These are phyloP conservation scores for Nymphalis c-album DNA, from an alignment of 2,888 invertebrate species.

Conservation along the genomic window DNA sequence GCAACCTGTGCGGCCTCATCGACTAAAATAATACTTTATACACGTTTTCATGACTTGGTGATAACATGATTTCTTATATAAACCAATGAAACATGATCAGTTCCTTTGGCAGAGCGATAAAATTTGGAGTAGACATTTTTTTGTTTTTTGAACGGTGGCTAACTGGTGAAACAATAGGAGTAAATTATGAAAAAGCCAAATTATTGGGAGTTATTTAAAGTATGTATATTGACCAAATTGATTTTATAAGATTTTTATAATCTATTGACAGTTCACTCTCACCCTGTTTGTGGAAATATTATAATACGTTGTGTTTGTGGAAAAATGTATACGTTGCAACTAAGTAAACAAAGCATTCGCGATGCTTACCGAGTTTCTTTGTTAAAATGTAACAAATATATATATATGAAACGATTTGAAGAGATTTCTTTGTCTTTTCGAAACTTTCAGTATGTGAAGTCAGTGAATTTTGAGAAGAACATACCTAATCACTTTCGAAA, in stretches of 20 bases:
- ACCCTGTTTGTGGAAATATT: neutral
- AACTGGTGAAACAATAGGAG: too few species aligned
- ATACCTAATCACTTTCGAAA: conserved; percentile 21
- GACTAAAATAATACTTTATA: conserved; percentile 63
- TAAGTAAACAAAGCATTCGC: conserved; percentile 32
- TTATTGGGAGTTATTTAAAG: neutral
- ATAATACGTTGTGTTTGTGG: conserved; percentile 18
- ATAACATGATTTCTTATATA: conserved; percentile 15
- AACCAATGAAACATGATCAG: neutral
- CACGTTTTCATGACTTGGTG: conserved; percentile 47
- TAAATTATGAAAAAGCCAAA: too few species aligned
- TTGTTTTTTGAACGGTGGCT: too few species aligned
- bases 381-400: conserved; percentile 17
- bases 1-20: conserved; percentile 73
- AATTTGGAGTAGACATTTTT: neutral
- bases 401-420: neutral
- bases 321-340: conserved; percentile 20
- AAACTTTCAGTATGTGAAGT: neutral
- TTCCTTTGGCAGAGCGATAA: neutral
- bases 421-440: conserved; percentile 10
- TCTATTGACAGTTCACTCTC: too few species aligned
- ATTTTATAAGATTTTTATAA: too few species aligned
- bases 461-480: conserved; percentile 10
- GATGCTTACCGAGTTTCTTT: conserved; percentile 28
- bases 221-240: neutral